Evolutionary conservation across 2,797 vertebrate genomes (phyloP), one percentile per base, ranked within the genome.

Genomic region (Anguilla megastoma): DNA sequence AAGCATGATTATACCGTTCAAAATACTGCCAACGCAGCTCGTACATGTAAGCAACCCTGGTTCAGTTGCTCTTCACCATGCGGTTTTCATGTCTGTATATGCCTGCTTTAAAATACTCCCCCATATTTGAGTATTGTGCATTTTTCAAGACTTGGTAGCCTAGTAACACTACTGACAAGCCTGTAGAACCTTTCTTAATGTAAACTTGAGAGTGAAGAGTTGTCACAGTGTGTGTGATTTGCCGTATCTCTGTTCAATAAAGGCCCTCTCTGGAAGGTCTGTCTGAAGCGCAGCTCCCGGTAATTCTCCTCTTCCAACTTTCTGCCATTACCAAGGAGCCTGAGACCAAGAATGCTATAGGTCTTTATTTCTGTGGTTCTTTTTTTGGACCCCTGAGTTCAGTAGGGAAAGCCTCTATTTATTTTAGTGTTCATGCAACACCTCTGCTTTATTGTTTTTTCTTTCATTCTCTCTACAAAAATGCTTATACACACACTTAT

Each of bases 1-100:
- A 89, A 84, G 88, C 82, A 85, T 82, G 80, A 90, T 91, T 90
- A 88, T 86, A 86, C 74, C 41, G 86, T 60, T 88, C 50, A 74
- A 85, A 85, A 48, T 52, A 8, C 36, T 60, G 52, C 30, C 83
- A n/a, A 52, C 14, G 36, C 83, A 12, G 83, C 14, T 45, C 18
- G 24, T 6, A n/a, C 63, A 36, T 82, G 1, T n/a, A 48, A 27
- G 24, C n/a, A 30, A 27, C 45, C 45, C 63, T 3, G 8, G n/a
- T 48, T 74, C 24, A 8, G 27, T 71, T 30, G 24, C 41, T 7
- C 50, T 54, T 10, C 9, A 0, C 56, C 50, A 2, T n/a, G 6
- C 9, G 0, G 24, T 50, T 30, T 84, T 50, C 83, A 8, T 27
- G 18, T 48, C 69, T 41, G 2, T 54, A 21, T 41, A 16, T 52